These are phyloP conservation scores for Stegastes partitus DNA, from an alignment of 2,113 vertebrate genomes.

Conservation along the genomic window DNA sequence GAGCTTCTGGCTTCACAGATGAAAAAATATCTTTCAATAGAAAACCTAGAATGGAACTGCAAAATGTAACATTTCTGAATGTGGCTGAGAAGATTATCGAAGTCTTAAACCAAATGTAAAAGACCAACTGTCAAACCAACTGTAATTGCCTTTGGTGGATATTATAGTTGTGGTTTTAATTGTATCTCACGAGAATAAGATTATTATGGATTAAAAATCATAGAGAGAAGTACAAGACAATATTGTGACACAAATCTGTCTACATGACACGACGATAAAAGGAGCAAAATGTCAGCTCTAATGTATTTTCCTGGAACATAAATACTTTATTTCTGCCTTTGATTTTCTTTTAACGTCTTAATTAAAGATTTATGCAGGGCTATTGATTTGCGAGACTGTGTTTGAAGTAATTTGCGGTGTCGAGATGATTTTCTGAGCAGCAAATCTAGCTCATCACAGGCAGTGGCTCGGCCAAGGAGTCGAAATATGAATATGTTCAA, in stretches of 20 bases:
- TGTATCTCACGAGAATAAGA: not conserved
- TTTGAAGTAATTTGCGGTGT: slow-evolving; percentile 24
- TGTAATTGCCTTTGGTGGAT: not conserved
- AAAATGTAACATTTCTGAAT: not conserved
- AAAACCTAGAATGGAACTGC: not conserved
- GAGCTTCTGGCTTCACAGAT: slow-evolving; percentile 1
- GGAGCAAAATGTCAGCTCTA: not conserved
- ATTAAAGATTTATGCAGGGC: slow-evolving; percentile 10
- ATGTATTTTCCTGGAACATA: not conserved
- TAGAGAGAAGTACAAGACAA: not conserved
- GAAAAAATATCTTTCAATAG: not conserved
- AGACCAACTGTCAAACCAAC: not conserved
- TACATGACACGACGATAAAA: not conserved
- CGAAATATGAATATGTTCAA: not conserved
- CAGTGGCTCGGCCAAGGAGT: not conserved
- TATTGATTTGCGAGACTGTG: not conserved
- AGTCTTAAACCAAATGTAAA: too few species aligned
- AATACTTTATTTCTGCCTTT: slow-evolving; percentile 8
- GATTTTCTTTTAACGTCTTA: slow-evolving; percentile 10
- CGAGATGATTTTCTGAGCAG: slow-evolving; percentile 10
- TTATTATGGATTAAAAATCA: not conserved
- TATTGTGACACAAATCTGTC: not conserved
- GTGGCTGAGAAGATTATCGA: not conserved
- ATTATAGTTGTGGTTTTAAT: not conserved
- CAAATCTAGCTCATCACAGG: not conserved